Percentiles rank a stretch among this genome's conserved stretches.
phyloP scores from a whole-genome alignment of 2,797 vertebrate species.

The Ctenopoma kingsleyae region DNA sequence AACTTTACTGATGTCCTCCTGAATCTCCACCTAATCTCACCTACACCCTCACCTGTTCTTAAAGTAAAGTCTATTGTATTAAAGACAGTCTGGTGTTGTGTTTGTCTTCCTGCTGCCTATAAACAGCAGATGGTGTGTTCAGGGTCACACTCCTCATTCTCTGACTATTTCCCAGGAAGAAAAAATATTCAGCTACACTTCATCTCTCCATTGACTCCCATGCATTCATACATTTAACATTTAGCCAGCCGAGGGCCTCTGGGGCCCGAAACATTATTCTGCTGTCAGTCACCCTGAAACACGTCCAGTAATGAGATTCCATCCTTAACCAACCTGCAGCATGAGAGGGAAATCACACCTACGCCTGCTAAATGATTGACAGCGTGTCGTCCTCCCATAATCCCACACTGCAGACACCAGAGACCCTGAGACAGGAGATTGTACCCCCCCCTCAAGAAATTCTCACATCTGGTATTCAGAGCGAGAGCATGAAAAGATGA shows the following conservation, averaged over 20 bases:
- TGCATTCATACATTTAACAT: slow-evolving; percentile 75
- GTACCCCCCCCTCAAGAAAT: slow-evolving; percentile 23
- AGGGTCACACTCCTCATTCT: slow-evolving; percentile 51
- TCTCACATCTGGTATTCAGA: slow-evolving; percentile 66
- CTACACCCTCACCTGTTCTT: too few species aligned
- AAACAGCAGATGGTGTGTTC: slow-evolving; percentile 47
- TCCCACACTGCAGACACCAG: slow-evolving; percentile 64
- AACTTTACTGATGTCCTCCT: too few species aligned
- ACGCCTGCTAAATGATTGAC: slow-evolving; percentile 65
- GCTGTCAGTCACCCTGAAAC: slow-evolving; percentile 72
- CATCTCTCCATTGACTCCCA: slow-evolving; percentile 64
- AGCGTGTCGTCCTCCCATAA: slow-evolving; percentile 65
- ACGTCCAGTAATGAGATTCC: slow-evolving; percentile 67
- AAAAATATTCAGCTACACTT: slow-evolving; percentile 60
- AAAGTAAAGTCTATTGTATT: too few species aligned
- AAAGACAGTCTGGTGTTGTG: neutral
- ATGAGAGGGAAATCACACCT: slow-evolving; percentile 66
- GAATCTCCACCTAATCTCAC: too few species aligned
- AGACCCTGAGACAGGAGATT: slow-evolving; percentile 48
- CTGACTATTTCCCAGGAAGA: slow-evolving; percentile 48
- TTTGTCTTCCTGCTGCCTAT: neutral
- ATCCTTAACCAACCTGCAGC: slow-evolving; percentile 58
- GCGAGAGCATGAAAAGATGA: slow-evolving; percentile 41
- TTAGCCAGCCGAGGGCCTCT: slow-evolving; percentile 35
- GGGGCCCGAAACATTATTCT: slow-evolving; percentile 66